phyloP scores from a whole-genome alignment of 2,113 vertebrate genomes.

The Anser brachyrhynchus region DNA sequence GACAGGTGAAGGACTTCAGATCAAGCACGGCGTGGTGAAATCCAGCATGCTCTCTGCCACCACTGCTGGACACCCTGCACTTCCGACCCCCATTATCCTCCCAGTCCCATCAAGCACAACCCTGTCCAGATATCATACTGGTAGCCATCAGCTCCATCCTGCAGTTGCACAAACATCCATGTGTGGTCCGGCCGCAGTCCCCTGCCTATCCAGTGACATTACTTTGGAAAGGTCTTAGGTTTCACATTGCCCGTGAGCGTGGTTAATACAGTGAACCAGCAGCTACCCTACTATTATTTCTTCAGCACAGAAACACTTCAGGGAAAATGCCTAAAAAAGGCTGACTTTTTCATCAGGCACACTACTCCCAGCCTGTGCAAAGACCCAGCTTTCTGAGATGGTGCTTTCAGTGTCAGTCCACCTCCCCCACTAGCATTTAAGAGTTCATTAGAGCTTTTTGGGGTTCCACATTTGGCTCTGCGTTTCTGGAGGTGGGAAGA shows the following conservation, averaged over 20 bases:
- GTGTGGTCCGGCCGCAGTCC: neutral
- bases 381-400: neutral
- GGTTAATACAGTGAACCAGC: neutral
- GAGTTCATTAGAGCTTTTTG: neutral
- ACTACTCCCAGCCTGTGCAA: neutral
- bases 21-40: neutral
- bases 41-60: neutral
- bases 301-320: neutral
- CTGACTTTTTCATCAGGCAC: neutral
- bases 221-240: neutral
- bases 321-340: neutral
- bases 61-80: neutral
- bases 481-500: neutral
- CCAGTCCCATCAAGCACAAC: neutral
- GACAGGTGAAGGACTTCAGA: neutral
- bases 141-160: neutral
- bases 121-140: neutral
- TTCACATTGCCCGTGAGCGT: neutral
- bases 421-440: neutral
- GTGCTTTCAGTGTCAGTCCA: neutral
- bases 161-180: neutral
- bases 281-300: constrained; percentile 13
- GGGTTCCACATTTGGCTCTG: neutral
- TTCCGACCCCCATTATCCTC: neutral
- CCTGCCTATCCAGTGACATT: neutral